Conservation (phyloP, 2,113 vertebrate species). For the Phalacrocorax brasilianus region DNA sequence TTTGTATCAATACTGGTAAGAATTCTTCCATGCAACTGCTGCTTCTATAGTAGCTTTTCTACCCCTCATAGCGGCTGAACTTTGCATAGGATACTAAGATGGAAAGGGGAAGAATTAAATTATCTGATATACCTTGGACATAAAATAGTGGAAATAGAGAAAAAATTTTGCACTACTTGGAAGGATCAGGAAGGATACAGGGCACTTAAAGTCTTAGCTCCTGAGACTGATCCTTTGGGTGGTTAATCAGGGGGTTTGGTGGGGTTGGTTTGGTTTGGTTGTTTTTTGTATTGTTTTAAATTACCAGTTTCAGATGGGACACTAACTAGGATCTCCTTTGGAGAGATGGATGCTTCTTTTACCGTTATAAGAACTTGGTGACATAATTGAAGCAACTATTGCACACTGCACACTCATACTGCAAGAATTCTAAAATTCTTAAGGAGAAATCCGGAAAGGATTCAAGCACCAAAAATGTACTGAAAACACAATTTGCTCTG, state of each 20-base stretch:
- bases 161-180: neutral
- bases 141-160: neutral
- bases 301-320: neutral
- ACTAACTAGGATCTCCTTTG: neutral
- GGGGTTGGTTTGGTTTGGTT: too few relatives aligned
- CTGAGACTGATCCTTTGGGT: neutral
- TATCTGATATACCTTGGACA: neutral
- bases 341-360: neutral
- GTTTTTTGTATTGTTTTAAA: neutral
- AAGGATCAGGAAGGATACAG: neutral
- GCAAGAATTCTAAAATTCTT: neutral
- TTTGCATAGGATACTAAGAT: neutral
- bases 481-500: neutral
- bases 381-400: neutral
- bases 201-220: neutral
- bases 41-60: neutral
- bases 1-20: neutral
- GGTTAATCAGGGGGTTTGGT: fast-evolving
- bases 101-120: neutral
- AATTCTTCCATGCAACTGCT: neutral
- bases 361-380: neutral
- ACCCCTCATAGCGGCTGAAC: neutral
- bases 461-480: neutral
- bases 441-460: neutral
- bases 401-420: neutral